These are phyloP conservation scores for Sminthurinus signatus DNA, from an alignment of 1,140 invertebrate species.

Conservation along the genomic window DNA sequence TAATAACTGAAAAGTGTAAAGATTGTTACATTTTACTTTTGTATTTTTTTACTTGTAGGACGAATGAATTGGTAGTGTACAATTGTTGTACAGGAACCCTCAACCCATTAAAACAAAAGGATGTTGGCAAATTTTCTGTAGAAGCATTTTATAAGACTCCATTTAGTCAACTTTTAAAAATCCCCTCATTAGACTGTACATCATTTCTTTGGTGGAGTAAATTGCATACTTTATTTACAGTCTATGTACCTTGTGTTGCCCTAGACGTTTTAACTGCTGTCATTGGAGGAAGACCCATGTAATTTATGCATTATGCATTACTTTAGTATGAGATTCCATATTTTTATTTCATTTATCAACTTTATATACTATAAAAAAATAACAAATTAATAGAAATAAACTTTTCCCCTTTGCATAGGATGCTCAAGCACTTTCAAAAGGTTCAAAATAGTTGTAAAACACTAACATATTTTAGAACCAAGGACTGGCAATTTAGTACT, in stretches of 20 bases:
- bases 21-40: too few relatives aligned
- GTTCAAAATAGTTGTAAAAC: not conserved
- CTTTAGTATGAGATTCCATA: too few relatives aligned
- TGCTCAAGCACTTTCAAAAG: not conserved
- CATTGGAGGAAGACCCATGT: not conserved
- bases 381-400: too few relatives aligned
- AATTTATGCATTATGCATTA: not conserved
- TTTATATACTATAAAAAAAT: too few relatives aligned
- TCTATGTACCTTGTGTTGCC: not conserved
- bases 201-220: not conserved
- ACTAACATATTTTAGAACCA: not conserved
- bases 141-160: not conserved
- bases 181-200: not conserved
- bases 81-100: not conserved
- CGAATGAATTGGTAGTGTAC: not conserved
- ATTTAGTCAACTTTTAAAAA: not conserved
- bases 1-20: too few relatives aligned
- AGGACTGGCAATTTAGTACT: not conserved
- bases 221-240: not conserved
- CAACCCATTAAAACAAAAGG: conserved; percentile 5
- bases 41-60: too few relatives aligned
- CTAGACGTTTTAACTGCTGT: not conserved
- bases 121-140: not conserved
- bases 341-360: too few relatives aligned
- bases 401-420: not conserved